Percentiles rank a stretch among this genome's conserved stretches.
Evolutionary conservation across 1,140 invertebrate genomes (phyloP).

Genomic region (Drosophila ironensis): DNA sequence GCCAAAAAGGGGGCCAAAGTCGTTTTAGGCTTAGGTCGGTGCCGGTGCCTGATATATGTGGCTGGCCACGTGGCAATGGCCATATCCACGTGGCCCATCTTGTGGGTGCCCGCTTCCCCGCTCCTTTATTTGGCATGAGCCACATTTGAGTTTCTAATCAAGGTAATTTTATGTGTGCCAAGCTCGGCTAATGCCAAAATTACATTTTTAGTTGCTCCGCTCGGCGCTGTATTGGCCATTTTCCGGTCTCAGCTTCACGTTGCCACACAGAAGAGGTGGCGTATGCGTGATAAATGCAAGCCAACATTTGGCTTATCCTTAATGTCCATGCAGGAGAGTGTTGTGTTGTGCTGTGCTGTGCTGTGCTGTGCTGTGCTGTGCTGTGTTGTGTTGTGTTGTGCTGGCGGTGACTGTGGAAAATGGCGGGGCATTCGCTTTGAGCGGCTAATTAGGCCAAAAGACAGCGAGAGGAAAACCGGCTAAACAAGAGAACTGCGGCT

Average conservation of each 20-base stretch:
- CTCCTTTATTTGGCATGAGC: conserved; percentile 41
- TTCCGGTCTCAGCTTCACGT: conserved; percentile 15
- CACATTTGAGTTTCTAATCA: conserved; percentile 76
- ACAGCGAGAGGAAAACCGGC: conserved; percentile 16
- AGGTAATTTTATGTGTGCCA: conserved; percentile 76
- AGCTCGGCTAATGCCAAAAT: conserved; percentile 74
- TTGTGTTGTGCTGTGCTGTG: background rate
- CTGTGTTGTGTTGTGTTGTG: too few species aligned
- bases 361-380: too few species aligned
- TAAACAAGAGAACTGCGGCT: conserved; percentile 32
- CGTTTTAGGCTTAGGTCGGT: conserved; percentile 59
- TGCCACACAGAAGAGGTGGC: conserved; percentile 23
- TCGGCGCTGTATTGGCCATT: conserved; percentile 26
- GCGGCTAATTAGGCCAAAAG: conserved; percentile 61
- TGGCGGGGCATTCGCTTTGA: conserved; percentile 11
- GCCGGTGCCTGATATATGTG: conserved; percentile 75
- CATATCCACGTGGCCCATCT: background rate
- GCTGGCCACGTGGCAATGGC: conserved; percentile 45
- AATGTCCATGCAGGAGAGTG: conserved; percentile 19
- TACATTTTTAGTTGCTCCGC: conserved; percentile 67
- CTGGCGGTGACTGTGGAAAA: background rate
- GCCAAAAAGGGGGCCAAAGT: conserved; percentile 46
- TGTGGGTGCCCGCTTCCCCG: background rate
- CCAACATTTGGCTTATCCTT: conserved; percentile 42
- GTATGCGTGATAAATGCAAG: conserved; percentile 69